Evolutionary conservation across 1,140 invertebrate genomes (phyloP).

Genomic region (Venustaconcha ellipsiformis): DNA sequence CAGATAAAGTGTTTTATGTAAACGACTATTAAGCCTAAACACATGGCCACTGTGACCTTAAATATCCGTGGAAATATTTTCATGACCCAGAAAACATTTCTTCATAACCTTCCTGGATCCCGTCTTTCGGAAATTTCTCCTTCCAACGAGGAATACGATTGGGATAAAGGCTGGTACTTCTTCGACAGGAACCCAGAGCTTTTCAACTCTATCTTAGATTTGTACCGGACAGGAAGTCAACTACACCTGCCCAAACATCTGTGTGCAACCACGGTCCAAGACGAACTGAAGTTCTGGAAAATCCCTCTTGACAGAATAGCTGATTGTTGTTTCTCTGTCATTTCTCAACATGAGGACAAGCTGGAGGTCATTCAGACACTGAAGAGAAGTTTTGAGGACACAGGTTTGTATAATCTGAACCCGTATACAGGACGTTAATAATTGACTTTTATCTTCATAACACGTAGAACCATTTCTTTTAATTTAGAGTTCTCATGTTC

Average conservation of each 20-base stretch:
- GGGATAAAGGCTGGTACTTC: slow-evolving; percentile 92
- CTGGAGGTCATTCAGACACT: slow-evolving; percentile 32
- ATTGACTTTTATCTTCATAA: too few species aligned
- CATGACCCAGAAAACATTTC: too few species aligned
- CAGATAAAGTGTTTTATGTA: too few species aligned
- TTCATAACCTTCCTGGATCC: too few species aligned
- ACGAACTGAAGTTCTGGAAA: slow-evolving; percentile 54
- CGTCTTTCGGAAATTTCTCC: too few species aligned
- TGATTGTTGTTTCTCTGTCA: slow-evolving; percentile 44
- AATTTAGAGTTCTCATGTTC: too few species aligned
- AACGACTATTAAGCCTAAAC: too few species aligned
- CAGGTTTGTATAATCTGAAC: slow-evolving; percentile 11
- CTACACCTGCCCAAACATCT: slow-evolving; percentile 97
- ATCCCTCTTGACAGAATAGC: slow-evolving; percentile 32
- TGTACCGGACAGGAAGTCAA: slow-evolving; percentile 92
- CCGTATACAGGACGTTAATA: background rate
- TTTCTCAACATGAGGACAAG: slow-evolving; percentile 37
- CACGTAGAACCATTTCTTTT: too few species aligned
- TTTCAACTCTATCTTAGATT: slow-evolving; percentile 96
- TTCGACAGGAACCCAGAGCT: slow-evolving; percentile 97
- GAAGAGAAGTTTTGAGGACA: slow-evolving; percentile 30
- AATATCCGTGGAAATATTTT: too few species aligned
- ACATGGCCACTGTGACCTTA: too few species aligned
- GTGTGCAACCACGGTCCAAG: slow-evolving; percentile 76
- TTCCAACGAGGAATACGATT: slow-evolving; percentile 7